phyloP scores from a whole-genome alignment of 2,113 vertebrate genomes.

The Mustela nigripes region DNA sequence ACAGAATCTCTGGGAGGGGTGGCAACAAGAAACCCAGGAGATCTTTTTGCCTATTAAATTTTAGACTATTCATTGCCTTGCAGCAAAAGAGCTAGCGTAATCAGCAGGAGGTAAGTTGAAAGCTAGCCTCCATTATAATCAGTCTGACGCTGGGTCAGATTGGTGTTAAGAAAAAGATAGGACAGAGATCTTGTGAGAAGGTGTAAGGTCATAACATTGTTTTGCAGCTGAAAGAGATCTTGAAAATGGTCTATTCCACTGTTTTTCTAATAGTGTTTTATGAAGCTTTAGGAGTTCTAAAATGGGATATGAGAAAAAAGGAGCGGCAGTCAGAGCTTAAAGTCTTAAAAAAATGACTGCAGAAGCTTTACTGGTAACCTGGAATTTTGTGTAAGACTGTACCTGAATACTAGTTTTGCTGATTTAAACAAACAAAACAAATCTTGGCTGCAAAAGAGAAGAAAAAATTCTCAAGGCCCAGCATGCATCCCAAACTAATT shows the following conservation, averaged over 20 bases:
- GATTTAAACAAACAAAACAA: constrained; percentile 32
- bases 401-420: constrained; percentile 19
- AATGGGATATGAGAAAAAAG: neutral
- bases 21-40: neutral
- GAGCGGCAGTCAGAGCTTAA: neutral
- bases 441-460: neutral
- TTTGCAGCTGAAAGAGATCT: constrained; percentile 20
- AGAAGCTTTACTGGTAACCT: neutral
- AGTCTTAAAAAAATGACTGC: neutral
- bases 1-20: neutral
- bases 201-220: neutral
- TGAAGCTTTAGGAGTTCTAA: constrained; percentile 17
- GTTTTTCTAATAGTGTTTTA: neutral
- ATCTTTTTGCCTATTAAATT: neutral
- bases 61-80: neutral
- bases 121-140: neutral
- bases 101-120: constrained; percentile 32
- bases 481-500: neutral
- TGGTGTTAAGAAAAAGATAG: constrained; percentile 15
- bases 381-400: constrained; percentile 11
- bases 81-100: neutral
- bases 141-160: neutral
- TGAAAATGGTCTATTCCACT: neutral
- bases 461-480: neutral
- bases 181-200: neutral